Evolutionary conservation across 2,113 vertebrate genomes (phyloP).

Genomic region (Sturnira hondurensis): DNA sequence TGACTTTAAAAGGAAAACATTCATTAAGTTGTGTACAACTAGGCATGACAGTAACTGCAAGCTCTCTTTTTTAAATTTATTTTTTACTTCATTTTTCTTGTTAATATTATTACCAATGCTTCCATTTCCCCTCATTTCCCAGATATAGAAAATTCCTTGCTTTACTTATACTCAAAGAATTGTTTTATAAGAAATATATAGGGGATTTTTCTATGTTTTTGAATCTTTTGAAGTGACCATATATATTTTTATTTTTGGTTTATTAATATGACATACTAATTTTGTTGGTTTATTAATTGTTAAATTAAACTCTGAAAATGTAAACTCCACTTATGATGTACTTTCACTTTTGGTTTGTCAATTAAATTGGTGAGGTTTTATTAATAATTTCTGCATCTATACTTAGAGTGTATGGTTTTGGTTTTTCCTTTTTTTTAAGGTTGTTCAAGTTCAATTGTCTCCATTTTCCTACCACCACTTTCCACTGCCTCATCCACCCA

Average conservation of each 20-base stretch:
- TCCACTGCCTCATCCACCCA: too few species aligned
- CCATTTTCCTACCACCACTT: too few species aligned
- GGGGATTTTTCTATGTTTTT: neutral
- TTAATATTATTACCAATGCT: too few species aligned
- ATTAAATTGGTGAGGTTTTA: neutral
- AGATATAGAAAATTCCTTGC: neutral
- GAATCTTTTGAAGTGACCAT: neutral
- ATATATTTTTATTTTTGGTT: neutral
- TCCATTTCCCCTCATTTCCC: neutral
- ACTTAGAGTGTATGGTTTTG: neutral
- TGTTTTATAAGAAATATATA: neutral
- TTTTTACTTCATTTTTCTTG: too few species aligned
- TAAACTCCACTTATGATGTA: neutral
- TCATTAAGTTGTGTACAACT: neutral
- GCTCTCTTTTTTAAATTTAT: neutral
- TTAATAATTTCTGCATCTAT: neutral
- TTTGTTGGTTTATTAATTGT: neutral
- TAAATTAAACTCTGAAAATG: neutral
- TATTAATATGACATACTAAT: neutral
- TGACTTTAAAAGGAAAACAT: neutral
- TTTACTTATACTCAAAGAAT: neutral
- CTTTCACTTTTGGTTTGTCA: neutral
- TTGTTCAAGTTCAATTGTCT: too few species aligned
- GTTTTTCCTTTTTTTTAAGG: too few species aligned
- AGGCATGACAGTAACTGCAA: neutral